Evolutionary conservation across 2,797 vertebrate species (phyloP).

Genomic region (Sylvilagus floridanus): DNA sequence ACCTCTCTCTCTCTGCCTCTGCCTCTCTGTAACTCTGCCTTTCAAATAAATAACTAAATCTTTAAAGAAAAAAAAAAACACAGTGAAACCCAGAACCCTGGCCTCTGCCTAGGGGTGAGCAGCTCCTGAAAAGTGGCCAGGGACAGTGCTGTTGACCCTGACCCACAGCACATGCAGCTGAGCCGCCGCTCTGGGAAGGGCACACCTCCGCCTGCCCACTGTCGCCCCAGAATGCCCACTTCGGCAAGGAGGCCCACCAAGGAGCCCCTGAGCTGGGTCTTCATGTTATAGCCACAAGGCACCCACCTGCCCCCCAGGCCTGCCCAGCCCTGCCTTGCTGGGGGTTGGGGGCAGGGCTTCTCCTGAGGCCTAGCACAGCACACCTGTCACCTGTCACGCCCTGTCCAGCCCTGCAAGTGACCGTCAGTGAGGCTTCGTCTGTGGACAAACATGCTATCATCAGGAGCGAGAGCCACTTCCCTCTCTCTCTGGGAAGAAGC

Average conservation of each 20-base stretch:
- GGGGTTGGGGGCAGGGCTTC: not conserved
- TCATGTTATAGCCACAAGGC: not conserved
- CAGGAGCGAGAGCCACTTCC: accelerated
- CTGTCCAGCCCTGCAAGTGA: not conserved
- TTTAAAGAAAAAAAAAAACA: too few relatives aligned
- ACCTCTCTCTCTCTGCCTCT: too few relatives aligned
- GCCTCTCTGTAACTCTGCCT: too few relatives aligned
- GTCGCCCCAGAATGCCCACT: accelerated
- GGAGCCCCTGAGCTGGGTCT: not conserved
- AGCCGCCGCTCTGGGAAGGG: not conserved
- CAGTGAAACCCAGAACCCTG: too few relatives aligned
- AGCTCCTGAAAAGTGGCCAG: too few relatives aligned
- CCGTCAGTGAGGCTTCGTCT: not conserved
- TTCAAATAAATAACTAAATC: too few relatives aligned
- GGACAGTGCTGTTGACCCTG: too few relatives aligned
- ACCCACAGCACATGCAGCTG: accelerated
- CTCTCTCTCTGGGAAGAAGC: too few relatives aligned
- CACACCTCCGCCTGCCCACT: not conserved
- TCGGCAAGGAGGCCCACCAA: too few relatives aligned
- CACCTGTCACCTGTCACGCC: not conserved
- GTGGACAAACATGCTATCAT: not conserved
- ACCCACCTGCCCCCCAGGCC: accelerated
- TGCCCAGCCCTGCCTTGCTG: accelerated
- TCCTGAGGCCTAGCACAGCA: not conserved
- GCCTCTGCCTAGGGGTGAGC: too few relatives aligned